Base-by-base conservation (phyloP, 2,888 invertebrate species). In the Portevinia maculata region DNA sequence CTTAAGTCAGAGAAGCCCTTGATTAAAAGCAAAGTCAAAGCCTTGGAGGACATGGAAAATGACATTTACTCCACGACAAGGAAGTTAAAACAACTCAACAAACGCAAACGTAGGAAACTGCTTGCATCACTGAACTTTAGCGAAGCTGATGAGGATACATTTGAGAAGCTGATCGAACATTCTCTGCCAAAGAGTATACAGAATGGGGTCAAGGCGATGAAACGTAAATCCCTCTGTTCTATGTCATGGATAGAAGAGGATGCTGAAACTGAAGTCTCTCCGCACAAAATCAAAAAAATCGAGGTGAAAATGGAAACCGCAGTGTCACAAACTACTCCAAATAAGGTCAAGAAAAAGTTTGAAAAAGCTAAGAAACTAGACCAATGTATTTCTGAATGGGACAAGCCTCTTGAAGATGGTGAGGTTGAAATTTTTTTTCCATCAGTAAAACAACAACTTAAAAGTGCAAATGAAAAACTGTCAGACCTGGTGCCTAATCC, bases 1-100 rank as follows among this genome's bases (percentile, higher is more conserved):
- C 85, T 86, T 0, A 87, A 89, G 73, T 86, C 84, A 5, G 84
- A 79, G 53, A 85, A 39, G 24, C 87, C 85, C 41, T 86, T 88
- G 46, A 88, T 89, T 48, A 88, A 88, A 24, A 88, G 88, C 52
- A 91, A 90, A 73, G 90, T 89, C 0, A 69, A 87, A 6, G 88
- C 91, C 0, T 90, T 94, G 4, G 87, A 91, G 0, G 88, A 91
- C 3, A 89, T 94, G 13, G 93, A 94, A 84, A 91, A 92, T 65
- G 89, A 91, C 6, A 88, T 93, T 0, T 89, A 86, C 88, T 89
- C 55, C 1, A 87, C 88, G 0, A 87, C 88, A 62, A 88, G 48
- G 85, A 89, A 71, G 87, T 91, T 48, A 87, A 93, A 86, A 89
- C 93, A 86, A 88, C 91, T 85, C 87, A 92, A 48, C 71, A 93